phyloP scores from a whole-genome alignment of 2,888 invertebrate species.

The Plagodis pulveraria region DNA sequence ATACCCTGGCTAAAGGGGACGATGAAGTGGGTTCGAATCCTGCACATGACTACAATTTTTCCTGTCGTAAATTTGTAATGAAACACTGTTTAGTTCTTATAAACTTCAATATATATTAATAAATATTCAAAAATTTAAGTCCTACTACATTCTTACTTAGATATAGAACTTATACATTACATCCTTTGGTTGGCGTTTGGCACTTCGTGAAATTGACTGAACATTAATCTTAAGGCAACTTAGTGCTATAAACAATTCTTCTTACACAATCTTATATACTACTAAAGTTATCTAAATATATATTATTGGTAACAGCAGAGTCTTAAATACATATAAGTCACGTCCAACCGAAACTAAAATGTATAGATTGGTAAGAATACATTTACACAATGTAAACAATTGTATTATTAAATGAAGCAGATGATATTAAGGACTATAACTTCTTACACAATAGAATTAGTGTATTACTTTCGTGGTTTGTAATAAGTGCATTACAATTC shows the following conservation, averaged over 20 bases:
- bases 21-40: too few species aligned
- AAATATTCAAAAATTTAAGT: constrained; percentile 18
- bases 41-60: too few species aligned
- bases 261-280: constrained; percentile 4
- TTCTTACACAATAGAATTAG: too few species aligned
- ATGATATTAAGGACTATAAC: too few species aligned
- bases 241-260: not conserved
- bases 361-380: too few species aligned
- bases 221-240: not conserved
- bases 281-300: not conserved
- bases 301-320: constrained; percentile 8
- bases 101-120: constrained; percentile 20
- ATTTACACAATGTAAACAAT: too few species aligned
- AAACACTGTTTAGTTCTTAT: constrained; percentile 22
- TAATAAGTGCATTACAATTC: too few species aligned
- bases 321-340: constrained; percentile 4
- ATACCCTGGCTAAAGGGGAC: too few species aligned
- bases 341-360: not conserved
- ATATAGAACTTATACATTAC: constrained; percentile 9
- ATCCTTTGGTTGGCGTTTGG: constrained; percentile 36
- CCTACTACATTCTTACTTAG: constrained; percentile 8
- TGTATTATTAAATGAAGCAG: too few species aligned
- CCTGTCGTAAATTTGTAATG: too few species aligned
- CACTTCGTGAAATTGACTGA: constrained; percentile 16
- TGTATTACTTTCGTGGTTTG: too few species aligned